Base-by-base conservation (phyloP, 1,140 invertebrate genomes). In the Zaprionus gabonicus region DNA sequence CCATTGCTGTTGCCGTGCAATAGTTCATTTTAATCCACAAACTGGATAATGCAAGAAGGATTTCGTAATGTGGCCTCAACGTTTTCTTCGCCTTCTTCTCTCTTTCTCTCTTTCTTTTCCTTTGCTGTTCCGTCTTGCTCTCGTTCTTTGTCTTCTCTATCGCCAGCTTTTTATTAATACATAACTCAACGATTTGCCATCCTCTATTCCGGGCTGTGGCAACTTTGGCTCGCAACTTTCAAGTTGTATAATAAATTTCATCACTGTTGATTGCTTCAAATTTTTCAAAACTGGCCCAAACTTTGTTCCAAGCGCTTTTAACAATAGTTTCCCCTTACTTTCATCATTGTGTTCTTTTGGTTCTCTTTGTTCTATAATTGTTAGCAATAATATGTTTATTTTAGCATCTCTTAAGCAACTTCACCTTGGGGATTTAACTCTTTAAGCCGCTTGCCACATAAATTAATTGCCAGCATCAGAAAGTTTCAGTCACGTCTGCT, bases 1-100 rank as follows among this genome's bases (percentile, higher is more conserved):
- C 17, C 44, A 9, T 63, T 68, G 60, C 71, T 76, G 76, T 80
- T 86, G 80, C 59, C 84, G 66, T 91, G 87, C 82, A 90, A 90
- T 90, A 90, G 86, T 90, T 90, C 85, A 90, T 90, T 90, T 90
- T 90, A 90, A 90, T 90, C 85, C 90, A 90, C 79, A 87, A 78
- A 88, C 81, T 69, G 85, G 85, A 90, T 90, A 90, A 90, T 90
- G 82, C 85, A 90, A 90, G 86, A 90, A 88, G 85, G 79, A 85
- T 90, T 90, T 78, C 79, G 85, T 88, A 88, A 88, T 85, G 80
- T 87, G 80, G 74, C 71, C 78, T 71, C 66, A 71, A 57, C 68
- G 38, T 66, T 76, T 81, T 68, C 68, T 64, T 23, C 46, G 53
- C 38, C 71, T 68, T 72, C 36, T 28, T 57, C 17, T 53, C 20